Conservation (phyloP, 2,113 vertebrate species). For the Catharus minimus region DNA sequence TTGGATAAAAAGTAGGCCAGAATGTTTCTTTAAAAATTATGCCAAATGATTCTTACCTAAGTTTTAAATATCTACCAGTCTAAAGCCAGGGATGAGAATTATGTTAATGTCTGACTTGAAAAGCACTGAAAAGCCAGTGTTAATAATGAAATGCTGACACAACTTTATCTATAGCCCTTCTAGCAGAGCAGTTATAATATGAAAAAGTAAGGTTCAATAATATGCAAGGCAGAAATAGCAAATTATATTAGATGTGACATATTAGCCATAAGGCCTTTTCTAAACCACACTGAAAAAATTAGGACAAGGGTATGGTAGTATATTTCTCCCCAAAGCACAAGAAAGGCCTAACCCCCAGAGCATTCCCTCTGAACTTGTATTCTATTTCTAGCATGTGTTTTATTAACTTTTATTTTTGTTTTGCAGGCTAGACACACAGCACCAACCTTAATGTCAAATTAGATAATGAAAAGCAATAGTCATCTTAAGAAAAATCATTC, state of each 20-base stretch:
- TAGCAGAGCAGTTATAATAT: constrained; percentile 51
- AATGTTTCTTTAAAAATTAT: constrained; percentile 15
- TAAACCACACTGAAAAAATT: constrained; percentile 59
- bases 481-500: constrained; percentile 59
- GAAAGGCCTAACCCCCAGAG: constrained; percentile 45
- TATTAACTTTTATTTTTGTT: constrained; percentile 71
- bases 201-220: constrained; percentile 68
- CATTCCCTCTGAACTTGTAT: constrained; percentile 42
- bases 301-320: constrained; percentile 60
- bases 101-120: constrained; percentile 31
- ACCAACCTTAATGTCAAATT: constrained; percentile 72
- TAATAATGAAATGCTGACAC: constrained; percentile 66
- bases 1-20: background rate
- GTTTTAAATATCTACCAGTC: background rate
- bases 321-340: constrained; percentile 36
- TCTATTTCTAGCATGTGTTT: constrained; percentile 68
- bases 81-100: constrained; percentile 5
- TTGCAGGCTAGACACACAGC: constrained; percentile 58
- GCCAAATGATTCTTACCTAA: constrained; percentile 24
- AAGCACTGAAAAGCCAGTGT: constrained; percentile 55
- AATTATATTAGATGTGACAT: constrained; percentile 70
- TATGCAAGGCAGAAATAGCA: constrained; percentile 63
- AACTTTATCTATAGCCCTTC: constrained; percentile 55
- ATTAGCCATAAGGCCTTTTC: constrained; percentile 66
- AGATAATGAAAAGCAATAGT: constrained; percentile 66